Conservation (phyloP, 2,888 invertebrate species). For the Cataglyphis albicans region DNA sequence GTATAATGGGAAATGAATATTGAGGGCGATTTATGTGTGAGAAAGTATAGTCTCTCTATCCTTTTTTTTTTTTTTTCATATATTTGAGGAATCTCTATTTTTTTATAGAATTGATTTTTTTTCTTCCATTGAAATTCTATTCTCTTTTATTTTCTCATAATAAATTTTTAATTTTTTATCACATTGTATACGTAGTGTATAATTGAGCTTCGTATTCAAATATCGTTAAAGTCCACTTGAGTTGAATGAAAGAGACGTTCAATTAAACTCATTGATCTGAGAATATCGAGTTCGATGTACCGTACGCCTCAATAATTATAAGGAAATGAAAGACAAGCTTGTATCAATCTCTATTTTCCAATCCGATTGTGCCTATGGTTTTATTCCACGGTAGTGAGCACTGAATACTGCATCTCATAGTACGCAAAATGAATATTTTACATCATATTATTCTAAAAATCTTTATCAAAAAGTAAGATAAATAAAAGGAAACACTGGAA, state of each 20-base stretch:
- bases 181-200: not conserved
- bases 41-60: not conserved
- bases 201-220: not conserved
- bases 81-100: not conserved
- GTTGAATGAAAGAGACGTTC: not conserved
- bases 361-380: not conserved
- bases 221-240: not conserved
- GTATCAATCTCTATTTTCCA: not conserved
- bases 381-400: not conserved
- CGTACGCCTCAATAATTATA: not conserved
- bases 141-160: not conserved
- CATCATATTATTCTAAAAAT: not conserved
- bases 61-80: not conserved
- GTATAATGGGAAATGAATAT: not conserved
- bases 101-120: not conserved
- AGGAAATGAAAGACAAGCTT: conserved; percentile 3
- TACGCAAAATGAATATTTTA: not conserved
- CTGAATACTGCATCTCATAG: not conserved
- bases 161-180: not conserved
- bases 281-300: not conserved
- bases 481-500: not conserved
- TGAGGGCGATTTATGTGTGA: not conserved
- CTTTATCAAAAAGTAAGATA: not conserved
- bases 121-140: not conserved
- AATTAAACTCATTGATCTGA: not conserved